These are phyloP conservation scores for Rhabdornis inornatus DNA, from an alignment of 2,113 vertebrate genomes.

Conservation along the genomic window DNA sequence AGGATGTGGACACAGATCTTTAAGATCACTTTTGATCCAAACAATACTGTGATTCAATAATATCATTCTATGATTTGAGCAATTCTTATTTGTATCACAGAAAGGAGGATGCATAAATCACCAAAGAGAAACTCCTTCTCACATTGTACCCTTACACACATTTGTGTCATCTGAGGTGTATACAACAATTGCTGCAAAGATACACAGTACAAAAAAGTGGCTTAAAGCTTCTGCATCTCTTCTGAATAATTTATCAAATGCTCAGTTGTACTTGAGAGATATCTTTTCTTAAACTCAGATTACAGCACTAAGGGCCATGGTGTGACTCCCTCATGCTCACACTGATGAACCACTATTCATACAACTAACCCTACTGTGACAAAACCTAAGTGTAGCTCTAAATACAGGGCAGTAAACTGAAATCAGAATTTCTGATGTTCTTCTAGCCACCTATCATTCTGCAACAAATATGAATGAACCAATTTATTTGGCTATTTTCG, in stretches of 20 bases:
- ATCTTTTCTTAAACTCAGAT: neutral
- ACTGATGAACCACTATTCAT: neutral
- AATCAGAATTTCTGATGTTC: neutral
- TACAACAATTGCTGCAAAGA: neutral
- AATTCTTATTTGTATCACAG: neutral
- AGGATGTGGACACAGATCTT: neutral
- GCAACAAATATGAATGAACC: neutral
- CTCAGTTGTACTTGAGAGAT: neutral
- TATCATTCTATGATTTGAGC: neutral
- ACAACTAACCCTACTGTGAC: neutral
- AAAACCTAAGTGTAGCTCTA: neutral
- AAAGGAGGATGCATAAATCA: neutral
- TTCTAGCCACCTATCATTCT: neutral
- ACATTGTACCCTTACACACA: neutral
- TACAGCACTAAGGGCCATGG: neutral
- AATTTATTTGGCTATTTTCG: neutral
- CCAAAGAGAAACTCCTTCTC: neutral
- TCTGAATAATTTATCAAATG: slow-evolving; percentile 28
- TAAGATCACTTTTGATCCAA: neutral
- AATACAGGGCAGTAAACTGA: neutral
- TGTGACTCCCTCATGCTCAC: neutral
- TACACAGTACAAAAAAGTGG: neutral
- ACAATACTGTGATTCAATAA: neutral
- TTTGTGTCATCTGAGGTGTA: neutral
- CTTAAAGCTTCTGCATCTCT: neutral